These are phyloP conservation scores for Julus scanicus DNA, from an alignment of 2,888 invertebrate genomes.

Conservation along the genomic window DNA sequence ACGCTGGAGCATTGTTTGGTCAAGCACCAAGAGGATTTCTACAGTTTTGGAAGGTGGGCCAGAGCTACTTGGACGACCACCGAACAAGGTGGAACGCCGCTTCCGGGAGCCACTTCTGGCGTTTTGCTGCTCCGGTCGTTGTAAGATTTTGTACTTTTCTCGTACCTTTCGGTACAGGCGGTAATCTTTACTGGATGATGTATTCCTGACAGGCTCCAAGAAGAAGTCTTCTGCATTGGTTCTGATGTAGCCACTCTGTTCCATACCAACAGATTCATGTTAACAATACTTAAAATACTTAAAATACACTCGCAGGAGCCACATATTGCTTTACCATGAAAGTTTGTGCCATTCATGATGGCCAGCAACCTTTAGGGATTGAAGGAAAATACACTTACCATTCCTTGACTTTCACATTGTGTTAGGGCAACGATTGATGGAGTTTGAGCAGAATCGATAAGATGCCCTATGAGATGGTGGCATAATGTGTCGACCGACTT, in stretches of 20 bases:
- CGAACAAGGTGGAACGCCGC: not conserved
- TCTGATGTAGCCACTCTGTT: slow-evolving; percentile 52
- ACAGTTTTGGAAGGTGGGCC: slow-evolving; percentile 34
- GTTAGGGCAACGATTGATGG: slow-evolving; percentile 51
- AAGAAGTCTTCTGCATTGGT: slow-evolving; percentile 48
- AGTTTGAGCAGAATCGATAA: not conserved
- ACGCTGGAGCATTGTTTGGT: slow-evolving; percentile 35
- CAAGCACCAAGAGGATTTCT: slow-evolving; percentile 48
- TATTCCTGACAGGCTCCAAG: slow-evolving; percentile 8
- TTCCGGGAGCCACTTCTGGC: not conserved
- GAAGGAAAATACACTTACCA: not conserved
- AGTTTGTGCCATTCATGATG: too few species aligned
- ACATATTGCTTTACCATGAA: too few species aligned
- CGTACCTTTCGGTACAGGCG: slow-evolving; percentile 46
- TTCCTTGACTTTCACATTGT: slow-evolving; percentile 22
- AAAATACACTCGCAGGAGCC: too few species aligned
- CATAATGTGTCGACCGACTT: slow-evolving; percentile 1
- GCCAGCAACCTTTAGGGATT: too few species aligned
- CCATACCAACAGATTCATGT: too few species aligned
- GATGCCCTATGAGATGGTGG: slow-evolving; percentile 43
- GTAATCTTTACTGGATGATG: not conserved
- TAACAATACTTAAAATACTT: too few species aligned
- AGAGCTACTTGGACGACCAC: slow-evolving; percentile 14
- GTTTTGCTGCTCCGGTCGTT: not conserved
- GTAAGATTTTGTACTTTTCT: not conserved